Conservation (phyloP, 2,888 invertebrate species). For the Notocelia uddmanniana region DNA sequence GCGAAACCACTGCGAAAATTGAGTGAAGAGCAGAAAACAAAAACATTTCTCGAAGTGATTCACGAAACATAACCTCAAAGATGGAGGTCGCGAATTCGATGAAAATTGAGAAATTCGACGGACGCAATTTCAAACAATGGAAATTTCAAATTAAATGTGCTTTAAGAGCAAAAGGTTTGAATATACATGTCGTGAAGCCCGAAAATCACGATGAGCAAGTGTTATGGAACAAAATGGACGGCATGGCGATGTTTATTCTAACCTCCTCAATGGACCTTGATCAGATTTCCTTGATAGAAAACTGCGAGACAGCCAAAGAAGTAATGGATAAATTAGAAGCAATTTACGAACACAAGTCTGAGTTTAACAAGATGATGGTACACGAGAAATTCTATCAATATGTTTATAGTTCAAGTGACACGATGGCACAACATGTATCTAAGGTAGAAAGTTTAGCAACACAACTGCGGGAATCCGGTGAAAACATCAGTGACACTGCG, state of each 20-base stretch:
- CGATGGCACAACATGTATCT: neutral
- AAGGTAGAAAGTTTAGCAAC: conserved; percentile 5
- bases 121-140: conserved; percentile 36
- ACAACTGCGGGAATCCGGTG: neutral
- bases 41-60: neutral
- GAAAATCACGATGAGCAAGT: neutral
- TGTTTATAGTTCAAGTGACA: neutral
- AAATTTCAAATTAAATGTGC: conserved; percentile 39
- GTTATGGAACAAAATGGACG: conserved; percentile 23
- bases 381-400: conserved; percentile 34
- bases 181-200: neutral
- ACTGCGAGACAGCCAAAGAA: conserved; percentile 21
- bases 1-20: neutral
- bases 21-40: neutral
- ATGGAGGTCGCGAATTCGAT: conserved; percentile 10
- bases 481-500: neutral
- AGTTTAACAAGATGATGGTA: conserved; percentile 33
- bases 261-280: conserved; percentile 23
- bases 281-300: conserved; percentile 32
- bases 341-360: conserved; percentile 40
- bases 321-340: conserved; percentile 33
- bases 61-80: neutral
- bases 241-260: conserved; percentile 38
- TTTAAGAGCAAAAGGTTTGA: conserved; percentile 30
- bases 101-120: conserved; percentile 29